phyloP scores from a whole-genome alignment of 2,888 invertebrate species.

The Myopa testacea region DNA sequence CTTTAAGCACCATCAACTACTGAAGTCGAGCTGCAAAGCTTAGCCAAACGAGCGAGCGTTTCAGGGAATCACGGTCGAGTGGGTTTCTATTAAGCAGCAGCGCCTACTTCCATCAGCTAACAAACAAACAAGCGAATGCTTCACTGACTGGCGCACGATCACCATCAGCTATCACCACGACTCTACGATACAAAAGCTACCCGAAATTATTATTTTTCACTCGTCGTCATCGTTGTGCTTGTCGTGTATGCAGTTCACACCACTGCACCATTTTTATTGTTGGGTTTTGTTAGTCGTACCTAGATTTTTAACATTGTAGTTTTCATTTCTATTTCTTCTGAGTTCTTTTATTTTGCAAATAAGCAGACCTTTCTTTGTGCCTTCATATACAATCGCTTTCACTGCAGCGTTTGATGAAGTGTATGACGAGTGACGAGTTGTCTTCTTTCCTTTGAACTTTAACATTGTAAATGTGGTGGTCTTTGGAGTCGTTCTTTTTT shows the following conservation, averaged over 20 bases:
- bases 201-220: constrained; percentile 22
- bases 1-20: constrained; percentile 20
- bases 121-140: not conserved
- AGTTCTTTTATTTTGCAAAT: constrained; percentile 18
- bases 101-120: constrained; percentile 16
- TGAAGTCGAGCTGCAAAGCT: constrained; percentile 16
- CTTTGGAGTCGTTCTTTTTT: not conserved
- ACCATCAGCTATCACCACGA: not conserved
- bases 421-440: not conserved
- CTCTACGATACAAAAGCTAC: not conserved
- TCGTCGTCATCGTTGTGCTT: not conserved
- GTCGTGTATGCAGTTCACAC: constrained; percentile 2
- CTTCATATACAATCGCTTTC: constrained; percentile 32
- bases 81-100: constrained; percentile 49
- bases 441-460: not conserved
- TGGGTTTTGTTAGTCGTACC: constrained; percentile 7
- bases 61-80: constrained; percentile 54
- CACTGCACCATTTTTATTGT: constrained; percentile 25
- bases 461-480: not conserved
- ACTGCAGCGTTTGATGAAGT: constrained; percentile 4
- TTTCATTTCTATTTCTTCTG: constrained; percentile 24
- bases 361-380: constrained; percentile 22
- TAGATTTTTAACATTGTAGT: constrained; percentile 19
- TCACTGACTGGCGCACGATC: not conserved
- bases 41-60: not conserved